A percentile compares a stretch with the other conserved stretches of the same genome.
phyloP scores from a whole-genome alignment of 1,140 invertebrate species.

The Gryllus bimaculatus region DNA sequence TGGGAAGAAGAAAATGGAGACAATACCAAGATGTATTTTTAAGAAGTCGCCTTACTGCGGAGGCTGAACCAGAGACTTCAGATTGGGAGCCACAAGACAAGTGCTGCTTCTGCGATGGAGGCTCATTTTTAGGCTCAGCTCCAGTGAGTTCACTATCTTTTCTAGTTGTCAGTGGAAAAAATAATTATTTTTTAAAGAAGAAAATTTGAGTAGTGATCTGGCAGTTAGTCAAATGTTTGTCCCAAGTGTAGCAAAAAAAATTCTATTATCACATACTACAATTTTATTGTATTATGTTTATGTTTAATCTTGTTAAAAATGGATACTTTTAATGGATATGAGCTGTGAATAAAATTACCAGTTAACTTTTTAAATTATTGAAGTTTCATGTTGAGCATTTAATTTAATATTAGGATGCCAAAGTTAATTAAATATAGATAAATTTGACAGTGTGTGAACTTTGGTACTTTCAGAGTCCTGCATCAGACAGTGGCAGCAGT shows the following conservation, averaged over 20 bases:
- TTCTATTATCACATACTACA: too few relatives aligned
- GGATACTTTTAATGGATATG: too few relatives aligned
- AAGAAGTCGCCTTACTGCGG: slow-evolving; percentile 45
- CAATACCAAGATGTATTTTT: slow-evolving; percentile 71
- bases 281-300: too few relatives aligned
- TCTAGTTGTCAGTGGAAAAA: not conserved
- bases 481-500: slow-evolving; percentile 18
- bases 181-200: not conserved
- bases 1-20: slow-evolving; percentile 88
- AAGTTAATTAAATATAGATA: not conserved
- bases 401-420: too few relatives aligned
- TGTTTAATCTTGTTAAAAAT: too few relatives aligned
- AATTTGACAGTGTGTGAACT: slow-evolving; percentile 13
- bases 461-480: slow-evolving; percentile 40
- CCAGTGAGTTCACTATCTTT: slow-evolving; percentile 9
- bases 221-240: too few relatives aligned
- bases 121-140: slow-evolving; percentile 28
- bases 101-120: slow-evolving; percentile 81
- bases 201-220: not conserved
- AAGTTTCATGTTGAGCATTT: too few relatives aligned
- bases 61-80: slow-evolving; percentile 26
- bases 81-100: slow-evolving; percentile 79
- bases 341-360: too few relatives aligned
- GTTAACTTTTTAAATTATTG: too few relatives aligned
- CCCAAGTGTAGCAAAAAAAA: not conserved